Evolutionary conservation across 1,140 invertebrate species (phyloP).

Genomic region (Steinernema feltiae): DNA sequence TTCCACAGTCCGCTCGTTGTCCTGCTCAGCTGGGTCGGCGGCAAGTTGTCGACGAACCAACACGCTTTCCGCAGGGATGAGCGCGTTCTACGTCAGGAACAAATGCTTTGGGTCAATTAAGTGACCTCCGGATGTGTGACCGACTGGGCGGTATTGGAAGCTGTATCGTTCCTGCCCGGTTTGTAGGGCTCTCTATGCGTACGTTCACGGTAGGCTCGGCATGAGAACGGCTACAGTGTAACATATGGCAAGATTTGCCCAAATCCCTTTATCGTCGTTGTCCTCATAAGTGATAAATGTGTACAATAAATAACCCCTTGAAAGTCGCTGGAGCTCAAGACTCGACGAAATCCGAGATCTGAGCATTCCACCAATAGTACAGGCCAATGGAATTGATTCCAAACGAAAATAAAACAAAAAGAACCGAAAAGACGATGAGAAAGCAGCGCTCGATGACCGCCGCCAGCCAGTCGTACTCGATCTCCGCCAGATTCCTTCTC

Average conservation of each 20-base stretch:
- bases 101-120: no score
- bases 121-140: no score
- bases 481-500: constrained; percentile 49
- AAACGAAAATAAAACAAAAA: constrained; percentile 42
- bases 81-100: no score
- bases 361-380: constrained; percentile 27
- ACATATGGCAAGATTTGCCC: neutral
- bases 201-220: no score
- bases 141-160: no score
- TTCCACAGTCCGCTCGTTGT: no score
- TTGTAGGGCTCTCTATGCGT: no score
- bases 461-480: constrained; percentile 50
- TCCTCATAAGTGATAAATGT: neutral
- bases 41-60: no score
- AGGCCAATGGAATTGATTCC: constrained; percentile 40
- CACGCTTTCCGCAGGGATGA: no score
- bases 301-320: neutral
- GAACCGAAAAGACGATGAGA: constrained; percentile 37
- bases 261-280: neutral
- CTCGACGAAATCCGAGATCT: neutral
- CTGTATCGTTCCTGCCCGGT: no score
- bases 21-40: no score
- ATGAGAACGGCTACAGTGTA: neutral
- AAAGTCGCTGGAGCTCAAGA: neutral
- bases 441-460: constrained; percentile 46